Base-by-base conservation (phyloP, 2,797 vertebrate genomes). In the Amniataba percoides region DNA sequence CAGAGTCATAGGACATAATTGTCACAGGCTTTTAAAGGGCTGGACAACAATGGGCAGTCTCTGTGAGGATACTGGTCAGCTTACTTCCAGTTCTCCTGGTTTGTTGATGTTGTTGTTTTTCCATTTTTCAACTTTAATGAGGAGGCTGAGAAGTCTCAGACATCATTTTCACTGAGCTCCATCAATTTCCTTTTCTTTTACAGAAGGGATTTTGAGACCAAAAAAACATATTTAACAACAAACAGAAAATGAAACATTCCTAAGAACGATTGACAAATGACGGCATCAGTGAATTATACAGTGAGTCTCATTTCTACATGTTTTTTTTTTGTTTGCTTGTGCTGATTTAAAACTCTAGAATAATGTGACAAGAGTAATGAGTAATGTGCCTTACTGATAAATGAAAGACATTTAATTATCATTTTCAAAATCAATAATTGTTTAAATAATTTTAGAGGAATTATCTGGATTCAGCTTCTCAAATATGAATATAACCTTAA, bases 61-160 rank as follows among this genome's bases (percentile, higher is more conserved):
- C 75, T 78, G 66, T 59, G 59, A 72, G 71, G 77, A 83, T 39
- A 43, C 73, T 64, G 53, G 57, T 67, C 73, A 58, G 58, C 70
- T 86, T 72, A 77, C 66, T 74, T 77, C 78, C 71, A 87, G 1
- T 60, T 81, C 64, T 77, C 57, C 58, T 71, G 69, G 14, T 82
- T 66, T 77, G 70, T 59, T 78, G 56, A 65, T 78, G 68, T 58
- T 81, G 65, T 60, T 79, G 65, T 75, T 45, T 69, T 65, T 63
- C 46, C 59, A 55, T 40, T 60, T 80, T 34, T 59, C 31, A 48
- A 48, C 42, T 64, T 82, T 82, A 87, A 88, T 78, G 68, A 86
- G 61, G 68, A 73, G 53, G 39, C 42, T 42, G 31, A 56, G 11
- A 5, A 53, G 31, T 23, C 12, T 53, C 46, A 53, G 36, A 62